A percentile compares a stretch with the other conserved stretches of the same genome.
Evolutionary conservation across 2,113 vertebrate genomes (phyloP).

Genomic region (Istiophorus platypterus): DNA sequence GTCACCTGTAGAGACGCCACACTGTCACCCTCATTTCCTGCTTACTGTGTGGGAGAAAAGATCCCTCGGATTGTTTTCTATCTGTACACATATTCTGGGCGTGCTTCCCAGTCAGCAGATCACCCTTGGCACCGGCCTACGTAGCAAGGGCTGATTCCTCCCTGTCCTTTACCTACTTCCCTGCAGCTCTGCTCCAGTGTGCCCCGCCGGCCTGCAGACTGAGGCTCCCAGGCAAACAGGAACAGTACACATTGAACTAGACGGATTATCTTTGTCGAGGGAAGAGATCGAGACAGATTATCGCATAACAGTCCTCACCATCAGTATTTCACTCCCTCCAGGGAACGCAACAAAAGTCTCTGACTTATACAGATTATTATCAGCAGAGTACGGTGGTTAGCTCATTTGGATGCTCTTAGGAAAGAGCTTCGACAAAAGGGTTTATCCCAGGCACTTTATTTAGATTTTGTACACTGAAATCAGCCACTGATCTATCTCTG

Average conservation of each 20-base stretch:
- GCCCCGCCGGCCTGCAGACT: conserved; percentile 56
- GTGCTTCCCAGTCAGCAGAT: conserved; percentile 70
- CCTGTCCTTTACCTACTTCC: conserved; percentile 69
- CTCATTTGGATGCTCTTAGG: conserved; percentile 57
- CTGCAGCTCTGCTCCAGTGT: conserved; percentile 58
- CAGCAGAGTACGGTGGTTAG: conserved; percentile 49
- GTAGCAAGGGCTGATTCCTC: conserved; percentile 52
- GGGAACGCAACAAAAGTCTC: conserved; percentile 73
- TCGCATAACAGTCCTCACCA: conserved; percentile 71
- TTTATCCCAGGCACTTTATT: conserved; percentile 61
- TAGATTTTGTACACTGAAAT: conserved; percentile 54
- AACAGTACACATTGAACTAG: conserved; percentile 74
- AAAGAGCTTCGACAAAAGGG: conserved; percentile 59
- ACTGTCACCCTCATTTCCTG: conserved; percentile 38
- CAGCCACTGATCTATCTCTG: conserved; percentile 42
- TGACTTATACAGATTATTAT: conserved; percentile 73
- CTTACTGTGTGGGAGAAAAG: conserved; percentile 33
- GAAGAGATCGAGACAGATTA: conserved; percentile 83
- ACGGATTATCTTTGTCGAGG: conserved; percentile 83
- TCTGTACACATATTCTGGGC: conserved; percentile 73
- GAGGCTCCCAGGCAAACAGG: conserved; percentile 67
- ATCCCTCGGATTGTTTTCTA: conserved; percentile 69
- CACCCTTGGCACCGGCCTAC: conserved; percentile 65
- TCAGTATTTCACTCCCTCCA: conserved; percentile 77
- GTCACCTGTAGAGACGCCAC: conserved; percentile 59